These are phyloP conservation scores for Lycopodina hypogea DNA, from an alignment of 37 sponge, comb jelly and placozoan genomes.

Conservation along the genomic window DNA sequence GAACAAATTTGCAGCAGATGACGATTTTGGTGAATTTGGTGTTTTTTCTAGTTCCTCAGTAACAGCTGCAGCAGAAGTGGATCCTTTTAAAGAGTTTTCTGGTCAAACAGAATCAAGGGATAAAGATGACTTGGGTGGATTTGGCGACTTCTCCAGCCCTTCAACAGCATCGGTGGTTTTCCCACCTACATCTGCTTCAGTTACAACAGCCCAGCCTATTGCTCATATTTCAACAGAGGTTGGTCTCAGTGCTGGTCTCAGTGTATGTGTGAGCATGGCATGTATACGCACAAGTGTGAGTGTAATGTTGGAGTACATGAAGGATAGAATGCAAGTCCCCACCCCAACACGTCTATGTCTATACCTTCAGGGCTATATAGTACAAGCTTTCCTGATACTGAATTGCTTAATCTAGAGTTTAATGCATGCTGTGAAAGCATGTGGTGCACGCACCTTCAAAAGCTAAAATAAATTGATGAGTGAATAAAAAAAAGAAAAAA, in stretches of 20 bases:
- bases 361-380: too few species aligned
- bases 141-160: constrained; percentile 14
- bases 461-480: too few species aligned
- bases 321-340: too few species aligned
- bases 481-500: too few species aligned
- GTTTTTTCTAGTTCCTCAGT: neutral
- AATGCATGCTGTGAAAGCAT: too few species aligned
- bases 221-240: neutral
- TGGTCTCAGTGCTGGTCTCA: neutral
- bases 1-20: neutral
- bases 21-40: constrained; percentile 38
- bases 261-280: neutral
- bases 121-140: neutral
- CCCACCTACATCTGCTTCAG: neutral
- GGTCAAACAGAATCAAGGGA: neutral
- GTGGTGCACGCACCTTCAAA: too few species aligned
- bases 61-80: neutral
- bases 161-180: neutral
- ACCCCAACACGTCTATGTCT: too few species aligned
- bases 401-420: too few species aligned
- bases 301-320: too few species aligned
- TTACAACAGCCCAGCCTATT: neutral
- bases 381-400: too few species aligned
- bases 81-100: constrained; percentile 14
- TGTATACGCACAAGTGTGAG: neutral